Conservation (phyloP, 2,797 vertebrate species). For the Micropoecilia bifurca region DNA sequence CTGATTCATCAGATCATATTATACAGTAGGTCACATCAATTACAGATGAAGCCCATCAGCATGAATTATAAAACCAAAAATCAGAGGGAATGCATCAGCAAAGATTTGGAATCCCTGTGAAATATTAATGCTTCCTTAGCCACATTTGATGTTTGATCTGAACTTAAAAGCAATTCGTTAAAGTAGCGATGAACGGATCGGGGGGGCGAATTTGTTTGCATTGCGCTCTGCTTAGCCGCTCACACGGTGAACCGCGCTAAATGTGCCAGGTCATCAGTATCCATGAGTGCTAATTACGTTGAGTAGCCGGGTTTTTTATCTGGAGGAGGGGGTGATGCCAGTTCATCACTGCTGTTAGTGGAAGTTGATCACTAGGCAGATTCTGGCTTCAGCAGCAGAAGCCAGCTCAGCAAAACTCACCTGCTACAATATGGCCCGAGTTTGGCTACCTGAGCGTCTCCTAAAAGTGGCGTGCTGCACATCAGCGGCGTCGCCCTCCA, state of each 20-base stretch:
- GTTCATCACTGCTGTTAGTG: slow-evolving; percentile 69
- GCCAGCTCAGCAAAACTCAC: slow-evolving; percentile 80
- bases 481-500: slow-evolving; percentile 50
- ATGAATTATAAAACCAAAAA: slow-evolving; percentile 34
- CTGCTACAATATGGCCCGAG: slow-evolving; percentile 71
- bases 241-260: slow-evolving; percentile 36
- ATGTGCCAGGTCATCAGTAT: slow-evolving; percentile 63
- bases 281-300: slow-evolving; percentile 61
- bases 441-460: slow-evolving; percentile 66
- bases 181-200: slow-evolving; percentile 17
- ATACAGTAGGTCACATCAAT: slow-evolving; percentile 45
- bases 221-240: slow-evolving; percentile 17
- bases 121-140: slow-evolving; percentile 43
- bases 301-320: slow-evolving; percentile 41
- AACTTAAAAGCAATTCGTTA: slow-evolving; percentile 32
- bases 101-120: slow-evolving; percentile 27
- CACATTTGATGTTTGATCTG: slow-evolving; percentile 35
- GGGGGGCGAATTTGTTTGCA: neutral
- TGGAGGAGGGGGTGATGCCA: slow-evolving; percentile 51
- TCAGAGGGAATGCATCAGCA: slow-evolving; percentile 18
- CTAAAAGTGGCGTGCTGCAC: slow-evolving; percentile 53
- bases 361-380: slow-evolving; percentile 83
- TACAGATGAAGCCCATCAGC: slow-evolving; percentile 37
- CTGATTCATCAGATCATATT: slow-evolving; percentile 62
- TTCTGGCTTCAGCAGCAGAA: slow-evolving; percentile 73